phyloP scores from a whole-genome alignment of 2,888 invertebrate genomes.

The Hypsopygia costalis region DNA sequence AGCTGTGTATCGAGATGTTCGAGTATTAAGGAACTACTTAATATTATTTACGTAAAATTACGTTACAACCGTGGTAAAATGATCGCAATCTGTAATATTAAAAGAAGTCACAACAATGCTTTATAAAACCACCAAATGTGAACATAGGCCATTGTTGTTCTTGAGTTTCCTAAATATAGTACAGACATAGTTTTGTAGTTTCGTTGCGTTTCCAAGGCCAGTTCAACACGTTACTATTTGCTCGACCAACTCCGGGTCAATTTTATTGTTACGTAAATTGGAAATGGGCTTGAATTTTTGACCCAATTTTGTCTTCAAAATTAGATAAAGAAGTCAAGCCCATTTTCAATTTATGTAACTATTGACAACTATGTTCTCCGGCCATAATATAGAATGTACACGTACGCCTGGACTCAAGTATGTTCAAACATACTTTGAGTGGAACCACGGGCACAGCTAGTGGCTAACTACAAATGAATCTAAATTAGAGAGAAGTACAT shows the following conservation, averaged over 20 bases:
- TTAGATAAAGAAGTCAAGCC: too few relatives aligned
- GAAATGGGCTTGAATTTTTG: too few relatives aligned
- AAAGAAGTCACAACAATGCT: conserved; percentile 36
- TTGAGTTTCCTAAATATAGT: conserved; percentile 12
- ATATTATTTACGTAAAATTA: conserved; percentile 12
- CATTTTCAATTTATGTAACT: too few relatives aligned
- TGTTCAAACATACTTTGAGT: too few relatives aligned
- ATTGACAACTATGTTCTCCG: too few relatives aligned
- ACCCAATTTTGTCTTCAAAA: too few relatives aligned
- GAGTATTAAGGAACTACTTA: conserved; percentile 6
- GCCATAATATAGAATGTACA: too few relatives aligned
- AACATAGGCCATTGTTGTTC: conserved; percentile 32
- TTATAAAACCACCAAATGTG: conserved; percentile 27
- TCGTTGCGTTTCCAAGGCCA: conserved; percentile 23
- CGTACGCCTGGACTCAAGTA: too few relatives aligned
- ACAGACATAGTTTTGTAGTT: conserved; percentile 21
- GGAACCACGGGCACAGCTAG: too few relatives aligned
- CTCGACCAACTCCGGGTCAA: not conserved
- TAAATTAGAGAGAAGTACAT: too few relatives aligned
- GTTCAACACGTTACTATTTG: conserved; percentile 6
- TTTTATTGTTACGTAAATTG: too few relatives aligned
- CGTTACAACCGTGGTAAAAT: conserved; percentile 29
- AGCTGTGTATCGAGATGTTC: conserved; percentile 3
- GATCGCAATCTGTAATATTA: conserved; percentile 25
- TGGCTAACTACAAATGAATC: too few relatives aligned